Evolutionary conservation across 2,797 vertebrate genomes (phyloP).

Genomic region (Poeciliopsis paucimaculata): DNA sequence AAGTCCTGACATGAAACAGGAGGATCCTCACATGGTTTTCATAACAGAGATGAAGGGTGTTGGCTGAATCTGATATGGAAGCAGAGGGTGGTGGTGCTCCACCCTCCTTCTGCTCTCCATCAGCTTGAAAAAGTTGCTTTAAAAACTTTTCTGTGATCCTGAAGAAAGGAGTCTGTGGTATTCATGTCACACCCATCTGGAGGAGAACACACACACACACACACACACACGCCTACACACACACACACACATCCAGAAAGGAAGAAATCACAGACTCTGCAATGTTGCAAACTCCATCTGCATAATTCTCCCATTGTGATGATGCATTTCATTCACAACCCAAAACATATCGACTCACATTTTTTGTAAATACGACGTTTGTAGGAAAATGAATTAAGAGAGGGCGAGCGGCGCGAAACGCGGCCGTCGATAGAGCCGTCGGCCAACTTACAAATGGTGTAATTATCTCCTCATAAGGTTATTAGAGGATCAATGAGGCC

Average conservation of each 20-base stretch:
- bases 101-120: background rate
- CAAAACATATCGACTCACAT: conserved; percentile 56
- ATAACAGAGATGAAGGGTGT: background rate
- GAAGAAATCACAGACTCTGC: conserved; percentile 50
- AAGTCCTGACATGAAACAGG: background rate
- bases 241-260: conserved; percentile 1
- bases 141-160: conserved; percentile 15
- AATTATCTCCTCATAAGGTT: conserved; percentile 78
- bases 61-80: background rate
- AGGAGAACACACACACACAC: conserved; percentile 2
- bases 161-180: conserved; percentile 3
- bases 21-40: background rate
- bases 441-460: conserved; percentile 74
- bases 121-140: conserved; percentile 11
- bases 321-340: conserved; percentile 57
- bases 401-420: conserved; percentile 57
- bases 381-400: conserved; percentile 72
- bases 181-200: conserved; percentile 15
- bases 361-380: conserved; percentile 63
- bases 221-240: background rate
- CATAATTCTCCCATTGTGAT: conserved; percentile 68
- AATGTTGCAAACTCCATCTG: conserved; percentile 53
- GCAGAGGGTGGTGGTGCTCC: background rate
- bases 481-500: conserved; percentile 75
- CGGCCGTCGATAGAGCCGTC: conserved; percentile 64